These are phyloP conservation scores for Pangasianodon hypophthalmus DNA, from an alignment of 2,113 vertebrate species.

Conservation along the genomic window DNA sequence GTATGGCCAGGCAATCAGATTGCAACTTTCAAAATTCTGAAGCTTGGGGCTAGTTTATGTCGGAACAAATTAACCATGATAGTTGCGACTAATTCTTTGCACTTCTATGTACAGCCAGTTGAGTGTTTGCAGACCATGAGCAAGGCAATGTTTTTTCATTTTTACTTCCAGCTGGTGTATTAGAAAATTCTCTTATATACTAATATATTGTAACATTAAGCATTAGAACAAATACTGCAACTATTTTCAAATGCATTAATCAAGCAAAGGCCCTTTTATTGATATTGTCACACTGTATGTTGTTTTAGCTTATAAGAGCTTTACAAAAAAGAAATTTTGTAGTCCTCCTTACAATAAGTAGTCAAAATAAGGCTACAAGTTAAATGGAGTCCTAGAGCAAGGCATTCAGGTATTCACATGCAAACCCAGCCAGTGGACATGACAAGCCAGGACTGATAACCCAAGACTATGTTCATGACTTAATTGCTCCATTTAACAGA, in stretches of 20 bases:
- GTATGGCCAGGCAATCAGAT: neutral
- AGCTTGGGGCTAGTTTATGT: neutral
- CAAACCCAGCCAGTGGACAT: slow-evolving; percentile 20
- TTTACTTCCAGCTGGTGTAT: neutral
- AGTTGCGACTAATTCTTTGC: neutral
- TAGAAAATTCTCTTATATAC: neutral
- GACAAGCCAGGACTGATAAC: slow-evolving; percentile 11
- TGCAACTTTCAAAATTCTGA: neutral
- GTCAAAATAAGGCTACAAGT: neutral
- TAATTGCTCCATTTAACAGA: slow-evolving; percentile 15
- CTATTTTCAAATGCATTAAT: neutral
- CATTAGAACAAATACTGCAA: neutral
- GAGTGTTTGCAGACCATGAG: neutral
- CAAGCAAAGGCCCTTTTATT: neutral
- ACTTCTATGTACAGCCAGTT: neutral
- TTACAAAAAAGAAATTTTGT: neutral
- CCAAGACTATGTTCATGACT: slow-evolving; percentile 21
- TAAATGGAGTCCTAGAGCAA: neutral
- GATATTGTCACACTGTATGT: neutral
- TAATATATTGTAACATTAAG: neutral
- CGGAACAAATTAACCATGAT: neutral
- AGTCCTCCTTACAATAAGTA: neutral
- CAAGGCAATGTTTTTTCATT: neutral
- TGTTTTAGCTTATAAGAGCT: neutral
- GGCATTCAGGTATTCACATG: neutral